These are phyloP conservation scores for Calephelis nemesis DNA, from an alignment of 1,140 invertebrate species.

Conservation along the genomic window DNA sequence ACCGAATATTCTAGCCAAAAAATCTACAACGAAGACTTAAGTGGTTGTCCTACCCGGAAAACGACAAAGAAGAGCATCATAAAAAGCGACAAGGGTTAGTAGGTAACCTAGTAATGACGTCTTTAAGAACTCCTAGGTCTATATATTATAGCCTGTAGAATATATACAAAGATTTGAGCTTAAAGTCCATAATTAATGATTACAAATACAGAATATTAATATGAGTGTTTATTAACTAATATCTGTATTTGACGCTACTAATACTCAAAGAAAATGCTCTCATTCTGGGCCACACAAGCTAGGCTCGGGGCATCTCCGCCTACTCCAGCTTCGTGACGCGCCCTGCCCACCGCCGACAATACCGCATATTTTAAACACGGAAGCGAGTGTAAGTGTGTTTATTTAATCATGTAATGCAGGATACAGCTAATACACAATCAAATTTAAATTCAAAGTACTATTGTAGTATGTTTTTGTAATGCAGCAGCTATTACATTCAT, in stretches of 20 bases:
- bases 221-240: not conserved
- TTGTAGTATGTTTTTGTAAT: constrained; percentile 2
- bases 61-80: too few relatives aligned
- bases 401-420: constrained; percentile 13
- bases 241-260: not conserved
- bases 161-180: too few relatives aligned
- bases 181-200: too few relatives aligned
- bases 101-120: too few relatives aligned
- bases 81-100: too few relatives aligned
- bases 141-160: too few relatives aligned
- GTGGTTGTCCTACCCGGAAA: too few relatives aligned
- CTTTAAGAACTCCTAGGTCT: too few relatives aligned
- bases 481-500: not conserved
- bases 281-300: constrained; percentile 63
- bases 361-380: constrained; percentile 23
- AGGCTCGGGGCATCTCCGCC: constrained; percentile 47
- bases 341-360: constrained; percentile 48
- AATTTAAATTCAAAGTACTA: constrained; percentile 11
- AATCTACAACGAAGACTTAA: too few relatives aligned
- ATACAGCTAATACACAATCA: not conserved
- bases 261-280: constrained; percentile 3
- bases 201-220: not conserved
- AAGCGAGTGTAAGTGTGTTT: constrained; percentile 26
- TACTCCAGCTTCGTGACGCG: constrained; percentile 55
- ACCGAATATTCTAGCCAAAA: too few relatives aligned